phyloP scores from a whole-genome alignment of 1,140 invertebrate species.

The Lepidostoma basale region DNA sequence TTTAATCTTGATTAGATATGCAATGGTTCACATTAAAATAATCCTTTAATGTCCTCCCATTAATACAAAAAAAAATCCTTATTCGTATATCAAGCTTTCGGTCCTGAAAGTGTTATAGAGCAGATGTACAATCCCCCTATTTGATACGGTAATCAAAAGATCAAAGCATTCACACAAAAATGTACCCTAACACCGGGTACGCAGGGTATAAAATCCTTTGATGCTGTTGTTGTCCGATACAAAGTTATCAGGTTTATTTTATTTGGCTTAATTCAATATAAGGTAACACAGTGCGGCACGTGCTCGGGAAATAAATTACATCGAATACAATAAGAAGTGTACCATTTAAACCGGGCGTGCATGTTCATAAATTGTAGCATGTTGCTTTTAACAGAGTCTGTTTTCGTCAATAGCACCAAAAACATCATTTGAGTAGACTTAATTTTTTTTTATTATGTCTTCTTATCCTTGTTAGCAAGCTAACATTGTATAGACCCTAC shows the following conservation, averaged over 20 bases:
- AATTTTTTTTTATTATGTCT: too few species aligned
- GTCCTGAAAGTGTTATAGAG: slow-evolving; percentile 29
- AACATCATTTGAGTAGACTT: too few species aligned
- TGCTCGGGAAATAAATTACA: slow-evolving; percentile 34
- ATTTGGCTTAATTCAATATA: slow-evolving; percentile 38
- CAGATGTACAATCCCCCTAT: slow-evolving; percentile 38
- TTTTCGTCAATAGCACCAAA: too few species aligned
- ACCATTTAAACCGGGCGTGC: too few species aligned
- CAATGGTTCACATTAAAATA: too few species aligned
- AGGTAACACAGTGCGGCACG: slow-evolving; percentile 35
- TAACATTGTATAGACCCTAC: too few species aligned
- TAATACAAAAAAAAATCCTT: background rate
- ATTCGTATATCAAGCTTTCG: background rate
- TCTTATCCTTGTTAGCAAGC: too few species aligned
- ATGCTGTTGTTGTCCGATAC: background rate
- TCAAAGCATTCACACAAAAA: background rate
- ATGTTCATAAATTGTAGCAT: too few species aligned
- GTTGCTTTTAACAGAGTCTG: too few species aligned
- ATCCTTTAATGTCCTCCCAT: too few species aligned
- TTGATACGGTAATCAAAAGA: background rate
- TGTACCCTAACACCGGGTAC: background rate
- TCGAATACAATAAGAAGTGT: background rate
- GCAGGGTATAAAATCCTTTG: background rate
- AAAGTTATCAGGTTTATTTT: slow-evolving; percentile 23
- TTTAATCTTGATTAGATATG: too few species aligned